Conservation (phyloP, 2,888 invertebrate species). For the Clusia tigrina region DNA sequence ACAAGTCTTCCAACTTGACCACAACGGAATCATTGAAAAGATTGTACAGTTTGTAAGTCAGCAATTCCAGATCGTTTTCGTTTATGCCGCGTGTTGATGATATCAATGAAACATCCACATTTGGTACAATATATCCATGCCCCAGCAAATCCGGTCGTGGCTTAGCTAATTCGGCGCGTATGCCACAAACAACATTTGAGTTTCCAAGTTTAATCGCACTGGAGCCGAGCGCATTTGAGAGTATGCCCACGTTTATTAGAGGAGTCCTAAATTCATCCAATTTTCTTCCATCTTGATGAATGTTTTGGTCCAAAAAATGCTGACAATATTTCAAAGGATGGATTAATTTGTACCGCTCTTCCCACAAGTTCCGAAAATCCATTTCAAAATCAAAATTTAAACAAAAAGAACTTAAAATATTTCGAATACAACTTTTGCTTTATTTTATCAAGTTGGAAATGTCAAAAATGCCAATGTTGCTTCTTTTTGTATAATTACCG, state of each 20-base stretch:
- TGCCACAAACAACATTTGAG: slow-evolving; percentile 27
- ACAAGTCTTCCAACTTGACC: slow-evolving; percentile 27
- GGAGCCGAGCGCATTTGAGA: slow-evolving; percentile 21
- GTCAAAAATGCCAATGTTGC: too few species aligned
- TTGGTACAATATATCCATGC: slow-evolving; percentile 24
- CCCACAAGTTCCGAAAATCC: too few species aligned
- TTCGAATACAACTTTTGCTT: too few species aligned
- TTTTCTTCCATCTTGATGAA: slow-evolving; percentile 24
- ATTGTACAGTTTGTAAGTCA: slow-evolving; percentile 20
- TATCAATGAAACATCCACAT: slow-evolving; percentile 26
- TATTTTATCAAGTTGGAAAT: too few species aligned
- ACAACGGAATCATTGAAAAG: slow-evolving; percentile 20
- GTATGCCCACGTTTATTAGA: slow-evolving; percentile 20
- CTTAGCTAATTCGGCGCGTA: slow-evolving; percentile 27
- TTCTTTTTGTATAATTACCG: too few species aligned
- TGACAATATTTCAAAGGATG: slow-evolving; percentile 25
- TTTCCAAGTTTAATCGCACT: slow-evolving; percentile 28
- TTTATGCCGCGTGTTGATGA: background rate
- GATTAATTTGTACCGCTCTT: too few species aligned
- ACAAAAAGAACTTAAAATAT: too few species aligned
- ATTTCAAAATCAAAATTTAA: too few species aligned
- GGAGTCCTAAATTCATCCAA: slow-evolving; percentile 24
- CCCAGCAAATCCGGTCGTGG: slow-evolving; percentile 14
- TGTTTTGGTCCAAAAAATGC: slow-evolving; percentile 23
- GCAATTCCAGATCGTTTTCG: slow-evolving; percentile 19